Evolutionary conservation across 1,140 invertebrate species (phyloP).

Genomic region (Stegodyphus mimosarum): DNA sequence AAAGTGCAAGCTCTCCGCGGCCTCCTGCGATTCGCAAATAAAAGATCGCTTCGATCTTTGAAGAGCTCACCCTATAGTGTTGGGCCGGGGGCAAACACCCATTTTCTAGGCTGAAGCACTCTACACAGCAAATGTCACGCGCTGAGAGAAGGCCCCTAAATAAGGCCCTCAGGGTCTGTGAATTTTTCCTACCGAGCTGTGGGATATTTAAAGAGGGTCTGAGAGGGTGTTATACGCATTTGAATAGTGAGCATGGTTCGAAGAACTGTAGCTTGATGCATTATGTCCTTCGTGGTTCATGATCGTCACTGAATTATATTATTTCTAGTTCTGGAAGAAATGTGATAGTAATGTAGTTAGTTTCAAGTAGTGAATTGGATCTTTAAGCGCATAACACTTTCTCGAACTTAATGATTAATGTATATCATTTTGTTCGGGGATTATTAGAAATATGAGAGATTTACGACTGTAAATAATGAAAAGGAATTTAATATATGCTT

Average conservation of each 20-base stretch:
- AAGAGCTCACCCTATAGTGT: not conserved
- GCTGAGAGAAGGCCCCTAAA: constrained; percentile 5
- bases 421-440: too few species aligned
- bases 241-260: constrained; percentile 30
- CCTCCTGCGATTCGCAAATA: constrained; percentile 17
- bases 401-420: too few species aligned
- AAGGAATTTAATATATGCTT: too few species aligned
- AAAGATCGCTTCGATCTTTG: constrained; percentile 36
- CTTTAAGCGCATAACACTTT: too few species aligned
- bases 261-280: too few species aligned
- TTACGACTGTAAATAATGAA: too few species aligned
- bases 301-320: too few species aligned
- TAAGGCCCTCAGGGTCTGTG: constrained; percentile 15
- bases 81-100: constrained; percentile 25
- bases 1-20: not conserved
- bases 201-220: constrained; percentile 20
- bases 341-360: too few species aligned
- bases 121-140: constrained; percentile 21
- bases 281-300: too few species aligned
- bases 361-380: too few species aligned
- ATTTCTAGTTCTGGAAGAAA: too few species aligned
- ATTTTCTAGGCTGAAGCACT: constrained; percentile 21
- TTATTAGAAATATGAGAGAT: too few species aligned
- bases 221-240: constrained; percentile 38
- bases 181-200: not conserved